These are phyloP conservation scores for Lasioglossum pauxillum DNA, from an alignment of 2,888 invertebrate species.

Conservation along the genomic window DNA sequence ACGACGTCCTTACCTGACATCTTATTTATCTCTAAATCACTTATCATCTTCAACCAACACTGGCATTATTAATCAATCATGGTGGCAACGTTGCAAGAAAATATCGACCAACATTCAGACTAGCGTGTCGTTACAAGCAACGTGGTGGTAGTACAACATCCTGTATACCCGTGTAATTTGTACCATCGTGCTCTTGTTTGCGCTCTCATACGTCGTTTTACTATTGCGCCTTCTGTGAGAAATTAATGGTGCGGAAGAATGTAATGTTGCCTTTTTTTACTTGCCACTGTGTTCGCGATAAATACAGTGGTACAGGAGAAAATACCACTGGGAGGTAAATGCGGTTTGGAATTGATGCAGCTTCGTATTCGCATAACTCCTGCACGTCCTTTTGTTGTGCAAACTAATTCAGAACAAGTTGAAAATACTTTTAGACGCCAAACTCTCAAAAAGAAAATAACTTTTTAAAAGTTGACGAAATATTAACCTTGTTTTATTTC, in stretches of 20 bases:
- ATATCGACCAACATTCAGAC: neutral
- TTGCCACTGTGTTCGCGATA: neutral
- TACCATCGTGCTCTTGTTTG: conserved; percentile 9
- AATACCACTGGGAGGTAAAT: neutral
- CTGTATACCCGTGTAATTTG: neutral
- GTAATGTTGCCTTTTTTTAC: conserved; percentile 5
- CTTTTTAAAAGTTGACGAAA: neutral
- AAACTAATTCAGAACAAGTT: neutral
- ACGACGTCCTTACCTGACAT: neutral
- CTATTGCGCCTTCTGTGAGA: conserved; percentile 12
- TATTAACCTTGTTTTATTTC: neutral
- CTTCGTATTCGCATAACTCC: neutral
- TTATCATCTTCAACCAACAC: neutral
- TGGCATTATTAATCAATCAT: conserved; percentile 1
- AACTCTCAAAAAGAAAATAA: neutral
- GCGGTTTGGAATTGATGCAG: conserved; percentile 18
- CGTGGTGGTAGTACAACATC: neutral
- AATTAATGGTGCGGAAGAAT: conserved; percentile 8
- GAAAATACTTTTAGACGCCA: neutral
- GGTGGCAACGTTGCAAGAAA: neutral
- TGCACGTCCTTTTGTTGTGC: neutral
- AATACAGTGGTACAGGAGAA: neutral
- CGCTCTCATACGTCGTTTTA: conserved; percentile 10
- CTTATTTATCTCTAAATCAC: conserved; percentile 1
- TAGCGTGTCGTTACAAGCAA: neutral